A percentile compares a stretch with the other conserved stretches of the same genome.
Conservation (phyloP, 2,888 invertebrate species). For the Autographa gamma region DNA sequence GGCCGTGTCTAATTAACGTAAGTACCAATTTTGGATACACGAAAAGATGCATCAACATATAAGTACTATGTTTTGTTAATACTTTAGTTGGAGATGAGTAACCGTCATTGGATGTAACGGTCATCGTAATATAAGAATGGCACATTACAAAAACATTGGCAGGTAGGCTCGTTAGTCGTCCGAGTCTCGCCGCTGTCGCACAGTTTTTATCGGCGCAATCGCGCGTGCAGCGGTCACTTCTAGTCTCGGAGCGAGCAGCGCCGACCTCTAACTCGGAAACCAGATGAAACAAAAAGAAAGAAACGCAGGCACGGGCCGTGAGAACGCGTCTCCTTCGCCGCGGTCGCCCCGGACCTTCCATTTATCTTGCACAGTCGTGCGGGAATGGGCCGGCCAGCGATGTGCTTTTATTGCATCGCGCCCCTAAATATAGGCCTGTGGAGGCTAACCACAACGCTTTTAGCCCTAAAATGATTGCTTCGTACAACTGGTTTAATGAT, state of each 20-base stretch:
- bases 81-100: slow-evolving; percentile 61
- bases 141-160: slow-evolving; percentile 69
- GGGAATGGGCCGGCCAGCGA: slow-evolving; percentile 84
- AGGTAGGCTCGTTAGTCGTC: slow-evolving; percentile 78
- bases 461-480: slow-evolving; percentile 78
- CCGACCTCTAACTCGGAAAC: slow-evolving; percentile 87
- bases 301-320: slow-evolving; percentile 86
- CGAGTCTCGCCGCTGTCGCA: slow-evolving; percentile 71
- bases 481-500: slow-evolving; percentile 70
- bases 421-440: slow-evolving; percentile 86
- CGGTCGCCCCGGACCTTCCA: slow-evolving; percentile 78
- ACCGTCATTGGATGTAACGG: slow-evolving; percentile 63
- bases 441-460: slow-evolving; percentile 79
- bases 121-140: slow-evolving; percentile 66
- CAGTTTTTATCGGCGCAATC: slow-evolving; percentile 81
- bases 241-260: slow-evolving; percentile 75
- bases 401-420: slow-evolving; percentile 87
- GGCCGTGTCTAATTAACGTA: slow-evolving; percentile 85
- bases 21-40: slow-evolving; percentile 73
- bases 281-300: slow-evolving; percentile 85
- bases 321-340: slow-evolving; percentile 84
- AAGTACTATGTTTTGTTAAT: slow-evolving; percentile 68
- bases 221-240: slow-evolving; percentile 84
- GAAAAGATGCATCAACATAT: slow-evolving; percentile 52
- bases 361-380: slow-evolving; percentile 88